These are phyloP conservation scores for Rhynchophorus ferrugineus DNA, from an alignment of 1,140 invertebrate genomes.

Conservation along the genomic window DNA sequence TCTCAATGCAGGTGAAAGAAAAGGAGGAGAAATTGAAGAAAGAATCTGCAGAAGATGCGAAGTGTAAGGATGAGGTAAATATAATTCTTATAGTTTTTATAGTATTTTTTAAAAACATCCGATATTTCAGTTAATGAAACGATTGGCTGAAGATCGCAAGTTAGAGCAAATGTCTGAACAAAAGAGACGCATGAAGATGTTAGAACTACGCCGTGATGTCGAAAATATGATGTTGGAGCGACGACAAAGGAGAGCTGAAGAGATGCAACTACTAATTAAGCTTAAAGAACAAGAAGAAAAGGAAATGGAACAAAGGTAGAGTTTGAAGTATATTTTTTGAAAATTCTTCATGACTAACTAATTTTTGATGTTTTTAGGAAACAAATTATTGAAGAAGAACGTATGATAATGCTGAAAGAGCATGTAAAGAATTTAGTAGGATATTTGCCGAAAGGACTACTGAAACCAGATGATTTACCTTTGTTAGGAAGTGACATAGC, in stretches of 20 bases:
- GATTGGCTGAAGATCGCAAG: slow-evolving; percentile 34
- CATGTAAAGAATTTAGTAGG: slow-evolving; percentile 41
- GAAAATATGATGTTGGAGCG: slow-evolving; percentile 35
- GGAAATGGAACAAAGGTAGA: slow-evolving; percentile 36
- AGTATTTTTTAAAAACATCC: too few species aligned
- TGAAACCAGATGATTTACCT: slow-evolving; percentile 39
- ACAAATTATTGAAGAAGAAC: slow-evolving; percentile 41
- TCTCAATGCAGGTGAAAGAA: slow-evolving; percentile 33
- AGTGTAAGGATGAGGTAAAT: slow-evolving; percentile 33
- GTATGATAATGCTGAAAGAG: slow-evolving; percentile 38
- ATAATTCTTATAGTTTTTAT: slow-evolving; percentile 1
- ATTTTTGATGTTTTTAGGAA: slow-evolving; percentile 31
- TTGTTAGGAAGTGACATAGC: slow-evolving; percentile 30
- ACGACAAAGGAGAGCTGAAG: slow-evolving; percentile 32
- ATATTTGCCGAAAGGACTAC: slow-evolving; percentile 39
- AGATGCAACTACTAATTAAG: slow-evolving; percentile 32
- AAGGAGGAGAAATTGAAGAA: slow-evolving; percentile 25
- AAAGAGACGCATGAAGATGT: slow-evolving; percentile 33
- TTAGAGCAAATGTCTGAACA: slow-evolving; percentile 38
- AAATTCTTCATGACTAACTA: background rate
- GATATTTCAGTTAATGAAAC: too few species aligned
- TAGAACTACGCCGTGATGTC: slow-evolving; percentile 34
- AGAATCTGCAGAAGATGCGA: slow-evolving; percentile 31
- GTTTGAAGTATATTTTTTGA: too few species aligned
- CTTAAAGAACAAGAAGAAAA: slow-evolving; percentile 32